These are phyloP conservation scores for Hormaphis cornu DNA, from an alignment of 1,140 invertebrate species.

Conservation along the genomic window DNA sequence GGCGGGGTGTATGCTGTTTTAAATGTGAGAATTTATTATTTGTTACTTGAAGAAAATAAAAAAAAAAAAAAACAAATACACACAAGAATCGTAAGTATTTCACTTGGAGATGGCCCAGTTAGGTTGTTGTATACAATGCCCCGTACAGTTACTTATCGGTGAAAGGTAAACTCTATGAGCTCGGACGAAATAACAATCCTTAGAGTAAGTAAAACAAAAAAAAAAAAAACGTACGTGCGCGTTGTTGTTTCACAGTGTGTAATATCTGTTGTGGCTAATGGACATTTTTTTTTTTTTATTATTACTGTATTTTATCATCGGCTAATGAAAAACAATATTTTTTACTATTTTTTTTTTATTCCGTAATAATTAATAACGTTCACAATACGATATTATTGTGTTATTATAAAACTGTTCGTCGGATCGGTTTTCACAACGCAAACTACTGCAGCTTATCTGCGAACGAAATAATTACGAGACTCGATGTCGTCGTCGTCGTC, in stretches of 20 bases:
- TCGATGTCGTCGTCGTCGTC: constrained; percentile 18
- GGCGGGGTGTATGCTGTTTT: too few species aligned
- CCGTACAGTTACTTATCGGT: constrained; percentile 27
- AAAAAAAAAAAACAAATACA: background rate
- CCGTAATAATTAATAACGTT: background rate
- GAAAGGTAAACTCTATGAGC: constrained; percentile 20
- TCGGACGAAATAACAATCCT: constrained; percentile 27
- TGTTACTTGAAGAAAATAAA: too few species aligned
- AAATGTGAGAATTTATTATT: too few species aligned
- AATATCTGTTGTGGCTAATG: constrained; percentile 10
- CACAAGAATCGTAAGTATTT: constrained; percentile 3
- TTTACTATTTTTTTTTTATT: constrained; percentile 1
- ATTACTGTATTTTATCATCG: background rate
- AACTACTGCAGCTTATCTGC: constrained; percentile 18
- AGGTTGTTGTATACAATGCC: constrained; percentile 26
- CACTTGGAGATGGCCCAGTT: constrained; percentile 25
- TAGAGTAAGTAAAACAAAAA: background rate
- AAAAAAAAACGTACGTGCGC: background rate
- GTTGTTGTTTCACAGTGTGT: background rate
- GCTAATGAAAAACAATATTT: too few species aligned
- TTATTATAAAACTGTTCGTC: constrained; percentile 12
- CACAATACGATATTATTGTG: background rate
- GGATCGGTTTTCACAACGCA: constrained; percentile 6
- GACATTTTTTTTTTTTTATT: background rate
- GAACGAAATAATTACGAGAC: constrained; percentile 8